These are phyloP conservation scores for Pimpla rufipes DNA, from an alignment of 2,888 invertebrate genomes.

Conservation along the genomic window DNA sequence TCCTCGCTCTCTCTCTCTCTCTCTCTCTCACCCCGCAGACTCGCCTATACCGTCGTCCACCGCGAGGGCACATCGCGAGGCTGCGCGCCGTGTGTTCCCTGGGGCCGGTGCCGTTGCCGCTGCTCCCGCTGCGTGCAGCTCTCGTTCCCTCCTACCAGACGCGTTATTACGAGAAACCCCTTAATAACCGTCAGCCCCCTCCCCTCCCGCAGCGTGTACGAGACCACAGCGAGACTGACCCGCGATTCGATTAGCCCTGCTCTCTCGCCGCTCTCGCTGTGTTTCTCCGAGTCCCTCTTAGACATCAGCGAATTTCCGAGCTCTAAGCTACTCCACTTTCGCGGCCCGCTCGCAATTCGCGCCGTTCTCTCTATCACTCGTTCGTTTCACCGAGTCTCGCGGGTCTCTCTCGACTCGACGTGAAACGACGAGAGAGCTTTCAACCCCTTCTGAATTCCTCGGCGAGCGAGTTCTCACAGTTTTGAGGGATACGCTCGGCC, in stretches of 20 bases:
- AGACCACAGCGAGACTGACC: constrained; percentile 41
- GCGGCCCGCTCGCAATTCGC: constrained; percentile 2
- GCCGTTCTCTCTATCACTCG: not conserved
- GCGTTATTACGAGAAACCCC: constrained; percentile 66
- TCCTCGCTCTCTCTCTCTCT: too few relatives aligned
- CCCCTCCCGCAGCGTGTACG: constrained; percentile 44
- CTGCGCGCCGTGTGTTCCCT: constrained; percentile 60
- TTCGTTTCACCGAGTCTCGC: constrained; percentile 24
- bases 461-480: constrained; percentile 65
- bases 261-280: constrained; percentile 32
- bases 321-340: constrained; percentile 11
- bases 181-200: constrained; percentile 69
- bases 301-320: constrained; percentile 49
- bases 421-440: constrained; percentile 59
- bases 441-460: constrained; percentile 57
- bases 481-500: constrained; percentile 25
- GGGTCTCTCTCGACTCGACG: constrained; percentile 19
- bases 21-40: constrained; percentile 14
- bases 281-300: constrained; percentile 54
- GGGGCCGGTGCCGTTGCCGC: constrained; percentile 42
- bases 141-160: constrained; percentile 59
- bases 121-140: constrained; percentile 61
- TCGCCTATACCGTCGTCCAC: constrained; percentile 47
- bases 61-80: constrained; percentile 21
- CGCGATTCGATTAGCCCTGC: constrained; percentile 61